Conservation (phyloP, 2,113 vertebrate genomes). For the Limanda limanda region DNA sequence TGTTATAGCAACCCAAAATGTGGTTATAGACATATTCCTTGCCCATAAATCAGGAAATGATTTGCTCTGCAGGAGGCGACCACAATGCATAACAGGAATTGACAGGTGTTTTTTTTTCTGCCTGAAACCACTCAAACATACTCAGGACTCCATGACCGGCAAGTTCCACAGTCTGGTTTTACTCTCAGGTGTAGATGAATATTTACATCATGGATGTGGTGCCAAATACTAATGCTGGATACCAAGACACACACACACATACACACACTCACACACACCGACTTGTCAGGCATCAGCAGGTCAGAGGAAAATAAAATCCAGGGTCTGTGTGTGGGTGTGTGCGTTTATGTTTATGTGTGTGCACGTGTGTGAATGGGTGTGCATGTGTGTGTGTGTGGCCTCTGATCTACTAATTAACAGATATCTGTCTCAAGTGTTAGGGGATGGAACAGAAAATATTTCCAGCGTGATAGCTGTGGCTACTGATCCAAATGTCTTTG, state of each 20-base stretch:
- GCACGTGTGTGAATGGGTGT: background rate
- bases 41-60: background rate
- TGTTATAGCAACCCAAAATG: background rate
- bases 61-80: conserved; percentile 3
- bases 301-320: conserved; percentile 6
- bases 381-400: conserved; percentile 1
- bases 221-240: background rate
- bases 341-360: background rate
- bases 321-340: conserved; percentile 8
- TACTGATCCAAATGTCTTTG: conserved; percentile 64
- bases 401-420: conserved; percentile 46
- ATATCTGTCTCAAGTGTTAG: conserved; percentile 57
- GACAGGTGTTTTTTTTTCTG: conserved; percentile 25
- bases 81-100: conserved; percentile 12
- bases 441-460: conserved; percentile 52
- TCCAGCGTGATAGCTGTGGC: conserved; percentile 53
- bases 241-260: background rate
- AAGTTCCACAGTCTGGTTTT: conserved; percentile 12
- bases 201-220: conserved; percentile 16
- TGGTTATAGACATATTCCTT: background rate
- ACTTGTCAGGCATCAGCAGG: background rate
- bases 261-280: conserved; percentile 3
- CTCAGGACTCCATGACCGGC: conserved; percentile 2
- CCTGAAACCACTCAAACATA: conserved; percentile 19
- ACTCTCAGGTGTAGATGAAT: conserved; percentile 26